phyloP scores from a whole-genome alignment of 2,888 invertebrate genomes.

The Apotomis betuletana region DNA sequence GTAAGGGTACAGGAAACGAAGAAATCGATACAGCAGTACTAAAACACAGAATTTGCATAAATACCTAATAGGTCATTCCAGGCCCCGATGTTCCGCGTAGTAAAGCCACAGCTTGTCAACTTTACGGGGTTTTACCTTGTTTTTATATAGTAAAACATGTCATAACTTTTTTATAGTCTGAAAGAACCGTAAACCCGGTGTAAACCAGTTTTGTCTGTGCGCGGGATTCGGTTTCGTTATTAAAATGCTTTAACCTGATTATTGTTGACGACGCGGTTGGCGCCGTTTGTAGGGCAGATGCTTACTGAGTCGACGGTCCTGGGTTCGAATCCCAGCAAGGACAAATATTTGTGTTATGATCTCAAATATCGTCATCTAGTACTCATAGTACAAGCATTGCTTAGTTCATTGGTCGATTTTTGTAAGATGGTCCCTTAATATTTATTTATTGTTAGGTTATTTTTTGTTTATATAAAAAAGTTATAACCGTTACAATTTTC shows the following conservation, averaged over 20 bases:
- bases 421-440: too few relatives aligned
- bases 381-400: too few relatives aligned
- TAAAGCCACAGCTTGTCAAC: constrained; percentile 72
- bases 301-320: too few relatives aligned
- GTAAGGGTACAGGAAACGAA: constrained; percentile 12
- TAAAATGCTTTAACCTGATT: constrained; percentile 22
- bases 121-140: constrained; percentile 66
- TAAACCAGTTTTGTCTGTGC: constrained; percentile 22
- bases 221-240: constrained; percentile 18
- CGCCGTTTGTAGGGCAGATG: too few relatives aligned
- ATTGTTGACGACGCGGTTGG: not conserved
- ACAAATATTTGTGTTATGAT: too few relatives aligned
- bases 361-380: too few relatives aligned
- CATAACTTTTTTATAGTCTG: constrained; percentile 75
- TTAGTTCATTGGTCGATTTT: too few relatives aligned
- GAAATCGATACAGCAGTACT: constrained; percentile 34
- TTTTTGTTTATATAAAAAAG: too few relatives aligned
- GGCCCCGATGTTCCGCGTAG: constrained; percentile 40
- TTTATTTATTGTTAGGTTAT: too few relatives aligned
- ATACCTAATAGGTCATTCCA: constrained; percentile 55
- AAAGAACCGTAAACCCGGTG: constrained; percentile 68
- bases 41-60: constrained; percentile 59
- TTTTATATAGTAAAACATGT: constrained; percentile 67
- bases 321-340: too few relatives aligned
- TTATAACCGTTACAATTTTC: too few relatives aligned